Conservation (phyloP, 2,113 vertebrate genomes). For the Passerina amoena region DNA sequence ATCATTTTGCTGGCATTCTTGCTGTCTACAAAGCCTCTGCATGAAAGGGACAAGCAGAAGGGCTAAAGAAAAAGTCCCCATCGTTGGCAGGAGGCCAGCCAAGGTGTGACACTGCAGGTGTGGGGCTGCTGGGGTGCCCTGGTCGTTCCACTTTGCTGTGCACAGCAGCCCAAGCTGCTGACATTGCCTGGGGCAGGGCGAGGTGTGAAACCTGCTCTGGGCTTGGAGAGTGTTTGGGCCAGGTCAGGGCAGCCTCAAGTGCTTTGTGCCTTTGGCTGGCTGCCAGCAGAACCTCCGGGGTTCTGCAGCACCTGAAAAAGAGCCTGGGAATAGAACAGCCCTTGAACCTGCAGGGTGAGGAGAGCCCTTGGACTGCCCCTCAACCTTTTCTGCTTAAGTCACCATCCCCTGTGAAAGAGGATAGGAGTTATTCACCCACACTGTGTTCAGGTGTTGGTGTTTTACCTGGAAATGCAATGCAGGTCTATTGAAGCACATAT, state of each 20-base stretch:
- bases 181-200: neutral
- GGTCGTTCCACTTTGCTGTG: neutral
- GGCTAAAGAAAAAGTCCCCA: neutral
- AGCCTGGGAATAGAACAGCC: neutral
- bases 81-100: accelerated
- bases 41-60: neutral
- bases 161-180: accelerated
- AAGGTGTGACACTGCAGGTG: accelerated
- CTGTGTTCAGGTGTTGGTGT: neutral
- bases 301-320: neutral
- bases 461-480: neutral
- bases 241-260: neutral
- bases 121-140: neutral
- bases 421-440: neutral
- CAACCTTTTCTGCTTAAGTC: neutral
- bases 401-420: neutral
- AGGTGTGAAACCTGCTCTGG: neutral
- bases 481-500: neutral
- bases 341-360: neutral
- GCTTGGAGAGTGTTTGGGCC: neutral
- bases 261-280: neutral
- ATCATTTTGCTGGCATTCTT: neutral
- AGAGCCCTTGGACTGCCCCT: neutral
- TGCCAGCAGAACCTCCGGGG: neutral
- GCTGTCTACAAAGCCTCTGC: neutral